phyloP scores from a whole-genome alignment of 2,888 invertebrate genomes.

The Pseudococcus jackbeardsleyi region DNA sequence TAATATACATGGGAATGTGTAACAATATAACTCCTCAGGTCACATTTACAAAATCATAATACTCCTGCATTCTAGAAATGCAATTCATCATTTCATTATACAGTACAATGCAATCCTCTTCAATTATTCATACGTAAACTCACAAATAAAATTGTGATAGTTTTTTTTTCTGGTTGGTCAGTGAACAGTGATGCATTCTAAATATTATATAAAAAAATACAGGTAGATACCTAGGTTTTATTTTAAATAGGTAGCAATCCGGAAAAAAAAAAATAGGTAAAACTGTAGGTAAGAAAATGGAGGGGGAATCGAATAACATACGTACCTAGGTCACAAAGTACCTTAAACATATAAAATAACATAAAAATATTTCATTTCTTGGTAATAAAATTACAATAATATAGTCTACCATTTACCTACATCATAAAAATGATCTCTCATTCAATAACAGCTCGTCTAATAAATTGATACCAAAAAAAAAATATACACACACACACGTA shows the following conservation, averaged over 20 bases:
- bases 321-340: background rate
- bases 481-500: background rate
- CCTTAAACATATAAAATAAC: background rate
- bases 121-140: too few relatives aligned
- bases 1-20: conserved; percentile 23
- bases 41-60: background rate
- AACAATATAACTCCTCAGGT: background rate
- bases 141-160: too few relatives aligned
- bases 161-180: too few relatives aligned
- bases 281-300: background rate
- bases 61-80: too few relatives aligned
- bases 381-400: conserved; percentile 23
- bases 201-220: too few relatives aligned
- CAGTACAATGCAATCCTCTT: too few relatives aligned
- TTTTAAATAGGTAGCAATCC: too few relatives aligned
- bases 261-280: background rate
- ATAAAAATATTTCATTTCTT: background rate
- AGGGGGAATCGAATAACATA: background rate
- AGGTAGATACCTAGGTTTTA: too few relatives aligned
- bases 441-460: background rate
- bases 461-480: background rate
- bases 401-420: background rate
- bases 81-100: too few relatives aligned
- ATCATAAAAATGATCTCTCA: background rate
- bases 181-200: too few relatives aligned